Conservation (phyloP, 2,797 vertebrate genomes). For the Nannoperca obscura region DNA sequence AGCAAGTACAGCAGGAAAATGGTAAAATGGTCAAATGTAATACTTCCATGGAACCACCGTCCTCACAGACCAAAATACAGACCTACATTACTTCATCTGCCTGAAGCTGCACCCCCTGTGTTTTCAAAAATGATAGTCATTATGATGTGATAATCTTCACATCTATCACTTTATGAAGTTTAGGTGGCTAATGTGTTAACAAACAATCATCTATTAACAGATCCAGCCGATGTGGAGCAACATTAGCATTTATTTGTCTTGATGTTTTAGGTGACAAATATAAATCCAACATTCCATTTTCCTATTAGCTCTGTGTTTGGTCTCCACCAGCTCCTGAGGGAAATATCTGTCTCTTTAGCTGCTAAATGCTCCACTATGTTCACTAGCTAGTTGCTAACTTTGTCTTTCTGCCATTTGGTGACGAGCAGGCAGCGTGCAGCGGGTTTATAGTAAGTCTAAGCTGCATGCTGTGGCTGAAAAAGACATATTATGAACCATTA, state of each 20-base stretch:
- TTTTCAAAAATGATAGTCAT: not conserved
- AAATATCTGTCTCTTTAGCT: not conserved
- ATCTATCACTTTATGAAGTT: not conserved
- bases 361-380: not conserved
- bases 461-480: not conserved
- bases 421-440: too few species aligned
- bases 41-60: constrained; percentile 13
- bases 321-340: not conserved
- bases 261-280: not conserved
- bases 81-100: constrained; percentile 17
- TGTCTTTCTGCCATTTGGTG: too few species aligned
- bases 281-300: not conserved
- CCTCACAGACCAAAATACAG: constrained; percentile 17
- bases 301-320: not conserved
- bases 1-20: constrained; percentile 11
- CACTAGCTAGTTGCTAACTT: not conserved
- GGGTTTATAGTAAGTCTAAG: too few species aligned
- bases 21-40: constrained; percentile 10
- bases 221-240: not conserved
- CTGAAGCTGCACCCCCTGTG: constrained; percentile 4
- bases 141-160: not conserved
- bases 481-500: not conserved
- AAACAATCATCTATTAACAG: not conserved
- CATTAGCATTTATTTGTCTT: not conserved
- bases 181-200: not conserved